Evolutionary conservation across 1,140 invertebrate genomes (phyloP).

Genomic region (Bactericera cockerelli): DNA sequence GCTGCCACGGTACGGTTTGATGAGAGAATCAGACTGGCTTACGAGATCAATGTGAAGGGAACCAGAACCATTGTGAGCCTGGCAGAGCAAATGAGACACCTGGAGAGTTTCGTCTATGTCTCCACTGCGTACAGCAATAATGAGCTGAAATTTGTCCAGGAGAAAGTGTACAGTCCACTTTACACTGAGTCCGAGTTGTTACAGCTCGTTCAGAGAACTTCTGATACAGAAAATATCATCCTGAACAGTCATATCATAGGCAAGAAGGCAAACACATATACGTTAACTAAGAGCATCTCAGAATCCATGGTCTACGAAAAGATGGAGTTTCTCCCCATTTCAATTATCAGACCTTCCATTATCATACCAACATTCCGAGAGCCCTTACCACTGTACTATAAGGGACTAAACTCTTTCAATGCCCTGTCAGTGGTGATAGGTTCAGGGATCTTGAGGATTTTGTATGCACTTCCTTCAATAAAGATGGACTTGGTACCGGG

Average conservation of each 20-base stretch:
- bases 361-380: slow-evolving; percentile 26
- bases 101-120: slow-evolving; percentile 51
- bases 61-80: background rate
- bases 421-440: background rate
- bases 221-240: background rate
- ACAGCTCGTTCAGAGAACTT: slow-evolving; percentile 19
- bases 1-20: slow-evolving; percentile 18
- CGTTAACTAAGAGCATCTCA: slow-evolving; percentile 47
- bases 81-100: slow-evolving; percentile 21
- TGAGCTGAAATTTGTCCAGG: slow-evolving; percentile 38
- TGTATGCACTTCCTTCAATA: background rate
- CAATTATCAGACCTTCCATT: slow-evolving; percentile 36
- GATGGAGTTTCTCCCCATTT: slow-evolving; percentile 39
- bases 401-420: background rate
- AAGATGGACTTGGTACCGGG: background rate
- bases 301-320: slow-evolving; percentile 39
- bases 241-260: slow-evolving; percentile 26
- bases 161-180: slow-evolving; percentile 36
- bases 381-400: background rate
- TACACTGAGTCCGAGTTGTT: slow-evolving; percentile 32
- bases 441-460: background rate
- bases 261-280: slow-evolving; percentile 49
- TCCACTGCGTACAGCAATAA: slow-evolving; percentile 61
- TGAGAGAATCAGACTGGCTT: slow-evolving; percentile 20
- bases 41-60: slow-evolving; percentile 25